Base-by-base conservation (phyloP, 2,888 invertebrate genomes). In the Eupithecia subumbrata region DNA sequence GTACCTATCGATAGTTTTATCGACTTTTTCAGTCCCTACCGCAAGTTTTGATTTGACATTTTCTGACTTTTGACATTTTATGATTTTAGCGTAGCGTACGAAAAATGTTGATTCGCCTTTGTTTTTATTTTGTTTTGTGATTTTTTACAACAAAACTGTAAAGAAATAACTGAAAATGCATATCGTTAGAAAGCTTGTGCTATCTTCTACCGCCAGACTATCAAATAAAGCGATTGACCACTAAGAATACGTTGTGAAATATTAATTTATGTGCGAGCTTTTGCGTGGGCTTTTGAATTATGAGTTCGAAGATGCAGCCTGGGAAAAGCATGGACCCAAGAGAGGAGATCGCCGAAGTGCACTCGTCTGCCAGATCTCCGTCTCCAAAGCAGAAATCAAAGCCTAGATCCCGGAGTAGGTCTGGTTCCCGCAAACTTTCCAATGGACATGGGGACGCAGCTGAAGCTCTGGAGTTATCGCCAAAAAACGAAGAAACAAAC, bases 311-410 rank as follows among this genome's bases (percentile, higher is more conserved):
- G 82, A 95, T 94, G 94, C 93, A 94, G 88, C 92, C 94, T 71
- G 93, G 91, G 34, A 92, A 90, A 76, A 91, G 91, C 81, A 86
- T 82, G 4, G 93, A 93, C 70, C 85, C 87, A 16, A 91, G 86
- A 63, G 93, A 95, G 77, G 94, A 95, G 83, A 90, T 95, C 80
- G 95, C 87, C n/a, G 94, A 95, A 82, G 91, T 95, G 0, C 95
- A 95, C 78, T 88, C 90, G 4, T 83, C 89, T 1, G 92, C 88
- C 40, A 87, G 92, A 2, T 94, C 95, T 9, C 94, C 95, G 8
- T 94, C 94, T 43, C 95, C 94, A 0, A 93, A 91, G 79, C 90
- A 86, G 22, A 92, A 88, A 84, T 82, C 69, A 0, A 91, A 89
- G 76, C 81, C 86, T n/a, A 86, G 87, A 71, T 85, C 91, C 0